Evolutionary conservation across 2,113 vertebrate genomes (phyloP), one percentile per base, ranked within the genome.

Genomic region (Ctenodactylus gundi): DNA sequence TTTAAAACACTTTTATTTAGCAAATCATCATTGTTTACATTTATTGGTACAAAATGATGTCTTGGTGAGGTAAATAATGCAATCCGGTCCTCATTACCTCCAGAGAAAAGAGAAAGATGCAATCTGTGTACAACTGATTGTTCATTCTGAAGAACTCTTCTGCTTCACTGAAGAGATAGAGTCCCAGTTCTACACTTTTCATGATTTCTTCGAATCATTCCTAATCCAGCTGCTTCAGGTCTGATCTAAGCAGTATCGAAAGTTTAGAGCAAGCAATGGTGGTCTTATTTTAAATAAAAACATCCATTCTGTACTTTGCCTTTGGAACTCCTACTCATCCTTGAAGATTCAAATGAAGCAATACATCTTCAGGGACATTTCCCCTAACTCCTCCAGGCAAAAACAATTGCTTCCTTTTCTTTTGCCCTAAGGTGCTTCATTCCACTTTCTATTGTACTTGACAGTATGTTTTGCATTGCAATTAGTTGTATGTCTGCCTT

Each of bases 261-360:
- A 82, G 23, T 91, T 65, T 41, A 82, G 17, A 81, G 36, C 51
- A 46, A 82, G 6, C 13, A 39, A 80, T 90, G 39, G 55, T 84
- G 10, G 51, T 95, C 51, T 90, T 60, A 20, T 90, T 92, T 95
- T 91, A 75, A 88, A 64, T 85, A 90, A 94, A 73, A 83, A 87
- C 36, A 23, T 65, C 75, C n/a, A 25, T 85, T 92, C n/a, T 4
- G 29, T 64, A 85, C 60, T 84, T 84, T 60, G 17, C 44, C 21
- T 93, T 4, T 57, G 29, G 73, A 91, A 62, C 39, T 62, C n/a
- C 10, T 64, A 49, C 23, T 87, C 39, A 75, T 88, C 8, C 44
- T 84, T 93, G 31, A 85, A 94, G 44, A 94, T 93, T n/a, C 51
- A 73, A 36, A 81, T 90, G 49, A 90, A 88, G 80, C 17, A 64